A percentile compares a stretch with the other conserved stretches of the same genome.
These are phyloP conservation scores for Palythoa caribaeorum DNA, from an alignment of 92 coral and sea anemone species.

Conservation along the genomic window DNA sequence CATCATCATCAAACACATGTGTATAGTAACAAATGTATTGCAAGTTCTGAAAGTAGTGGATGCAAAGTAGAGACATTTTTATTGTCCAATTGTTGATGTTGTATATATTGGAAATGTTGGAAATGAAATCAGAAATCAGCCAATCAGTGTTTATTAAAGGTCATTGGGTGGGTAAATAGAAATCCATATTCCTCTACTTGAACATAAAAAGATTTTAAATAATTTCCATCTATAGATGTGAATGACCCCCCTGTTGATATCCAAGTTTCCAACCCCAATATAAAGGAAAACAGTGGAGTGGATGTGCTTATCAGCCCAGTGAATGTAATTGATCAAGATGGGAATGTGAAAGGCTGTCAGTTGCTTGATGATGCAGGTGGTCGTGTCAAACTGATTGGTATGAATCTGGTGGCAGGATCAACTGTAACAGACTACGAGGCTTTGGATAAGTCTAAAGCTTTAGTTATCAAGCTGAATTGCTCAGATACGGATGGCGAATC, in stretches of 20 bases:
- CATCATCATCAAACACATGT: too few species aligned
- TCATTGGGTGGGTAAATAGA: too few species aligned
- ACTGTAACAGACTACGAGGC: conserved; percentile 81
- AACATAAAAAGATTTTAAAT: not conserved
- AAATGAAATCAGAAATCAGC: too few species aligned
- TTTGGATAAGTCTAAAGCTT: conserved; percentile 50
- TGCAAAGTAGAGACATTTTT: too few species aligned
- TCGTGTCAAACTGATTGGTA: conserved; percentile 62
- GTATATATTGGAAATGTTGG: too few species aligned
- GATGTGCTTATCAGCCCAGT: conserved; percentile 73
- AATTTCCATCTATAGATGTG: conserved; percentile 57
- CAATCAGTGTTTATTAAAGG: too few species aligned
- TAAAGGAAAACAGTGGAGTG: conserved; percentile 77
- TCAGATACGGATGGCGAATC: conserved; percentile 76
- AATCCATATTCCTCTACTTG: too few species aligned
- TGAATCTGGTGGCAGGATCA: conserved; percentile 82
- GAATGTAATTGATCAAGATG: conserved; percentile 79
- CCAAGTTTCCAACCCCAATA: conserved; percentile 58
- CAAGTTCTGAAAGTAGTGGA: too few species aligned
- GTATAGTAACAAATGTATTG: too few species aligned
- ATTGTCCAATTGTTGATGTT: too few species aligned
- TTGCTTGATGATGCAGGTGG: conserved; percentile 75
- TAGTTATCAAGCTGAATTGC: conserved; percentile 74
- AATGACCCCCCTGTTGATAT: conserved; percentile 93
- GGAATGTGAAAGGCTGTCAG: conserved; percentile 70